Evolutionary conservation across 2,797 vertebrate species (phyloP).

Genomic region (Lepus oiostolus): DNA sequence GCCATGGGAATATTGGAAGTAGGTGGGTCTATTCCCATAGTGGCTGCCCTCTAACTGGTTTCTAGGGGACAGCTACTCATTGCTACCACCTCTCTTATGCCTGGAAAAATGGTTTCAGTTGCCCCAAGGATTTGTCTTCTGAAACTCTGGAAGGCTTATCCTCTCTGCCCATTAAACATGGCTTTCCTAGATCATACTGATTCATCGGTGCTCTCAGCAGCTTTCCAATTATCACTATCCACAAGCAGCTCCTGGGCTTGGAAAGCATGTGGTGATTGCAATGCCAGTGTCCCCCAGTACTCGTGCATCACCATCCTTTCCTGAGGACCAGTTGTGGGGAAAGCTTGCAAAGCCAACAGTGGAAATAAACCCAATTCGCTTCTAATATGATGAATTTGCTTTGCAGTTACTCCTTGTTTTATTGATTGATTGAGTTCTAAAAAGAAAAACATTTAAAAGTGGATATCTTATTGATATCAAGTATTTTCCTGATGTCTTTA

Average conservation of each 20-base stretch:
- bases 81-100: too few relatives aligned
- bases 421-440: neutral
- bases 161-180: neutral
- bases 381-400: neutral
- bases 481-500: neutral
- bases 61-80: neutral
- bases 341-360: neutral
- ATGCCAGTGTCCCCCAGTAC: fast-evolving
- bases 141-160: neutral
- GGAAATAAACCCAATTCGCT: neutral
- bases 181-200: neutral
- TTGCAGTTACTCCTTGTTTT: neutral
- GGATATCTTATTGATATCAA: conserved; percentile 22
- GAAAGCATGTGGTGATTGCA: neutral
- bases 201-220: neutral
- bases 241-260: neutral
- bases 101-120: neutral
- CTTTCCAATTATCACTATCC: neutral
- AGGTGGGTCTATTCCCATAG: neutral
- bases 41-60: neutral
- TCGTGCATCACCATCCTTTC: fast-evolving
- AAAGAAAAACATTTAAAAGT: conserved; percentile 23
- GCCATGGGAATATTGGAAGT: neutral
- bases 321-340: neutral
- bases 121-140: neutral